phyloP scores from a whole-genome alignment of 1,140 invertebrate genomes.

The Phortica variegata region DNA sequence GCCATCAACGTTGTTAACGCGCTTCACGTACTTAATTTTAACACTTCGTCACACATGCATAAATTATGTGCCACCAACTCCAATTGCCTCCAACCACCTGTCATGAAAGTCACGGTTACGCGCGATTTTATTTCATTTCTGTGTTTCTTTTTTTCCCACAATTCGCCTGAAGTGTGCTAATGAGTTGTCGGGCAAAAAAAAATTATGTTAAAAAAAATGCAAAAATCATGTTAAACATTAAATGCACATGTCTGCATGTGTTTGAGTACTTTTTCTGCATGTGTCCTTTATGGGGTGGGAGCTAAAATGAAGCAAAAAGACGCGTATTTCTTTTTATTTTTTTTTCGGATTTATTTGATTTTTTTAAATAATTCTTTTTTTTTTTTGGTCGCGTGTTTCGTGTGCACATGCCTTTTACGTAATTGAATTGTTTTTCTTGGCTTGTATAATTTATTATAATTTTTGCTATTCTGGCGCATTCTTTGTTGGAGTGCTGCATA shows the following conservation, averaged over 20 bases:
- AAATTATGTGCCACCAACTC: no score
- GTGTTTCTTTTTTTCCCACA: conserved; percentile 7
- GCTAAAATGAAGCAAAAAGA: conserved; percentile 10
- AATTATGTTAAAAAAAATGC: no score
- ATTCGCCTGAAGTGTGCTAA: conserved; percentile 15
- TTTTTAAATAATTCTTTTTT: no score
- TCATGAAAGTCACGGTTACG: conserved; percentile 17
- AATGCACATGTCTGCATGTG: conserved; percentile 36
- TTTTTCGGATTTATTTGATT: background rate
- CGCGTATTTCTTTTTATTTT: conserved; percentile 2
- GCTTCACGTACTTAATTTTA: no score
- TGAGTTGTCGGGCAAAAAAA: conserved; percentile 21
- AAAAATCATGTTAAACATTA: conserved; percentile 51
- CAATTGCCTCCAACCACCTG: conserved; percentile 45
- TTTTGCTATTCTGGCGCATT: conserved; percentile 10
- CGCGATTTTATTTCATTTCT: conserved; percentile 23
- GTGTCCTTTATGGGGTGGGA: conserved; percentile 14
- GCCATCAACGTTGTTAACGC: no score
- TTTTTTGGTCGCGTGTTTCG: conserved; percentile 25
- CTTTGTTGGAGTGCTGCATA: conserved; percentile 5
- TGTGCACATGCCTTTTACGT: conserved; percentile 8
- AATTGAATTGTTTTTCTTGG: conserved; percentile 31
- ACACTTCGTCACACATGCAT: conserved; percentile 43
- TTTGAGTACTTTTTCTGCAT: conserved; percentile 5
- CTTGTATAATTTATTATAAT: conserved; percentile 6